These are phyloP conservation scores for Lutjanus argentimaculatus DNA, from an alignment of 2,797 vertebrate genomes.

Conservation along the genomic window DNA sequence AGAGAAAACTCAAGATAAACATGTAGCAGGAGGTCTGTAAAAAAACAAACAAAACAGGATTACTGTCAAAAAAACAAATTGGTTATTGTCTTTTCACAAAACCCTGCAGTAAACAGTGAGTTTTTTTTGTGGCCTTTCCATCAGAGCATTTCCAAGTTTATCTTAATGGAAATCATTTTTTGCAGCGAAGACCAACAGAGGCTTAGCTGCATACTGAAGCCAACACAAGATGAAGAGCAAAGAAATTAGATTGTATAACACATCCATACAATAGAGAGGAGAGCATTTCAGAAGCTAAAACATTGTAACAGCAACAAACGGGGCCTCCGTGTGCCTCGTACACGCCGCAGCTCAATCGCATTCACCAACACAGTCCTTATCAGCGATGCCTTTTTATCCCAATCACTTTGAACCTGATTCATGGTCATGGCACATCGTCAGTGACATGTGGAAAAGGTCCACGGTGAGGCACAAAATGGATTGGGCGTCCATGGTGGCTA, in stretches of 20 bases:
- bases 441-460: conserved; percentile 51
- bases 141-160: conserved; percentile 52
- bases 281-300: conserved; percentile 35
- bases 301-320: conserved; percentile 27
- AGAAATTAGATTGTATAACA: conserved; percentile 28
- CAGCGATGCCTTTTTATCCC: conserved; percentile 38
- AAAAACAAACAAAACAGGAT: conserved; percentile 29
- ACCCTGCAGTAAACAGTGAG: conserved; percentile 35
- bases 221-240: conserved; percentile 34
- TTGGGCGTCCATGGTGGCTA: conserved; percentile 64
- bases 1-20: conserved; percentile 1
- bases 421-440: conserved; percentile 44
- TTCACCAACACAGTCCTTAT: conserved; percentile 38
- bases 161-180: conserved; percentile 75
- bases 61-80: conserved; percentile 37
- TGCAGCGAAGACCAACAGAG: conserved; percentile 16
- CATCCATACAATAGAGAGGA: conserved; percentile 13
- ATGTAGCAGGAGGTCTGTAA: conserved; percentile 7
- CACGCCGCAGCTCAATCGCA: background rate
- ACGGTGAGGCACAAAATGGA: conserved; percentile 54
- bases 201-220: conserved; percentile 46
- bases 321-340: conserved; percentile 3
- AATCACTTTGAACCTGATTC: conserved; percentile 53
- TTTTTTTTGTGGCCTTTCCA: conserved; percentile 44
- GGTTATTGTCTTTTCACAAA: conserved; percentile 50